Conservation (phyloP, 2,113 vertebrate species). For the Himantopus leucocephalus region DNA sequence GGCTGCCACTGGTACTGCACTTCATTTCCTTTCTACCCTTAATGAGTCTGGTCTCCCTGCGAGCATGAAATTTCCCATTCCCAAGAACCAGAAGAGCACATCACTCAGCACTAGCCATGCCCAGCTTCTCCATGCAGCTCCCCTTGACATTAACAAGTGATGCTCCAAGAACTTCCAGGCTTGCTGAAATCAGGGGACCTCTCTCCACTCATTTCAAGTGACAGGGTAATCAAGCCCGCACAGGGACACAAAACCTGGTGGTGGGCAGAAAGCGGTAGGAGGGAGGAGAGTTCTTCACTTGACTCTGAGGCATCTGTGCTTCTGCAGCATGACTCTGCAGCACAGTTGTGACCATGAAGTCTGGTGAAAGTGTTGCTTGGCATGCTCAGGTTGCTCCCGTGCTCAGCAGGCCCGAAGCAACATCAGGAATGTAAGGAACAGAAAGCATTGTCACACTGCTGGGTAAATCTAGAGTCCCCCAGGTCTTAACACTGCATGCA, state of each 20-base stretch:
- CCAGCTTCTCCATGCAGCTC: not conserved
- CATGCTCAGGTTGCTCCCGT: not conserved
- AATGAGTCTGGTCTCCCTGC: not conserved
- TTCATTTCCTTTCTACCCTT: not conserved
- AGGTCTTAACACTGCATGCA: not conserved
- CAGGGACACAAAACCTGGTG: not conserved
- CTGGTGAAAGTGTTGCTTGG: not conserved
- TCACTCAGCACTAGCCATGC: not conserved
- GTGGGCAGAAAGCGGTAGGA: not conserved
- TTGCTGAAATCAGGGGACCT: not conserved
- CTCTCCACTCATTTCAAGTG: not conserved
- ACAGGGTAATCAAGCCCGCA: not conserved
- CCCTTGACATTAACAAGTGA: not conserved
- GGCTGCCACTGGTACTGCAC: not conserved
- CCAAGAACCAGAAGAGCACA: not conserved
- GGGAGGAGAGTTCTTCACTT: not conserved
- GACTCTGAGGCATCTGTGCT: not conserved
- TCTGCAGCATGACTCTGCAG: not conserved
- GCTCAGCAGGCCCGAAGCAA: not conserved
- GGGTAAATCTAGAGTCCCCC: not conserved
- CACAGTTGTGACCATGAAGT: not conserved
- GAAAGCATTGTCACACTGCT: not conserved
- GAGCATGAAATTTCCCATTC: not conserved
- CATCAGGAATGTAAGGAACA: not conserved
- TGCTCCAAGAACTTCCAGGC: not conserved